Base-by-base conservation (phyloP, 2,888 invertebrate species). In the Myopa testacea region DNA sequence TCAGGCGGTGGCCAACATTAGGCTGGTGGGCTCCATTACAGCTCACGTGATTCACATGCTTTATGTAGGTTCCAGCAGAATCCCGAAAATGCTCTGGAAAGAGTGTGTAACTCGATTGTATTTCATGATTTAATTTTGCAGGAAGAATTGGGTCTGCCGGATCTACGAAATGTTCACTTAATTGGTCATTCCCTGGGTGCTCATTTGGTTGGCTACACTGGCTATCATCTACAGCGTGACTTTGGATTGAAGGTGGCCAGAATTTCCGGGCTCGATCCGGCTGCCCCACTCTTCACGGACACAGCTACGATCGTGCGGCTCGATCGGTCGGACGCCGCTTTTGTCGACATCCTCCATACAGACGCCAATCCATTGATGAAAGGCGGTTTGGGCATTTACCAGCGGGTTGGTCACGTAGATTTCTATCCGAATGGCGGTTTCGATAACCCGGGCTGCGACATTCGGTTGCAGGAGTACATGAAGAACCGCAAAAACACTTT, bases 371-470 rank as follows among this genome's bases (percentile, higher is more conserved):
- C 94, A 7, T 92, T 96, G 82, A 94, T 95, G 83, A 93, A 91
- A 82, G 93, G 93, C 76, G 94, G 94, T 75, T 91, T 97, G 77
- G 97, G 98, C 12, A 94, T 96, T 87, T 92, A 93, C 8, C 95
- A 95, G 84, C 92, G 94, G 0, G 93, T 95, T 68, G 97, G 96
- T 0, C 96, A 97, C 87, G 93, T 96, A 4, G 98, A 98, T 88
- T 97, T 96, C 89, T 98, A 94, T 87, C 96, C 97, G 0, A 98
- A 98, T 86, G 96, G 96, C 0, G 97, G 97, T 0, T 92, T 93
- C 7, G 92, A 93, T 78, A 97, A 95, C 86, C 95, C 95, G 0
- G 95, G 95, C 52, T 93, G 93, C 82, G 89, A 89, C 78, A 88
- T 90, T 74, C 92, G 91, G 52, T 90, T 94, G 16, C 90, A 92